Evolutionary conservation across 2,888 invertebrate genomes (phyloP).

Genomic region (Tetheella fluctuosa): DNA sequence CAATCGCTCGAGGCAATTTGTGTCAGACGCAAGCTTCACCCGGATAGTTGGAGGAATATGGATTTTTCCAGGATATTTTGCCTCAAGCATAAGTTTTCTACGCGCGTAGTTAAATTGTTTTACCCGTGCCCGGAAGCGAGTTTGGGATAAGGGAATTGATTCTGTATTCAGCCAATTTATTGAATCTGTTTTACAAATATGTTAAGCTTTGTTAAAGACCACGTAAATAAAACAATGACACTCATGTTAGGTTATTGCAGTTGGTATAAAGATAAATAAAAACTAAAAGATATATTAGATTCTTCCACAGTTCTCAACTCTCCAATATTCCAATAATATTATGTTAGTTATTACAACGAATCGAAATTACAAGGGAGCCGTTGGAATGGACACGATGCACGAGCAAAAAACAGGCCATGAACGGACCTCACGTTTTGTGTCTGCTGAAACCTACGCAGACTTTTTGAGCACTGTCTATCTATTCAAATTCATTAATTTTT

Average conservation of each 20-base stretch:
- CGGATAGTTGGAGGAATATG: slow-evolving; percentile 29
- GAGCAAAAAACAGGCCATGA: not conserved
- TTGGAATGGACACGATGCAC: not conserved
- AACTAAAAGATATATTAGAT: not conserved
- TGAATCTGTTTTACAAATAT: not conserved
- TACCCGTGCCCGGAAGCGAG: slow-evolving; percentile 15
- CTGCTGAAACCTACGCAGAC: not conserved
- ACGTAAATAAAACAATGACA: no score
- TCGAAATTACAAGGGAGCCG: not conserved
- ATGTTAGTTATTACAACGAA: not conserved
- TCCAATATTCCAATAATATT: not conserved
- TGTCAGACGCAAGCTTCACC: slow-evolving; percentile 35
- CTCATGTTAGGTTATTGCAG: no score
- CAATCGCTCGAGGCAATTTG: slow-evolving; percentile 49
- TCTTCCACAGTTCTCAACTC: not conserved
- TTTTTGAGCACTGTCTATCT: no score
- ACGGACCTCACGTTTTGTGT: not conserved
- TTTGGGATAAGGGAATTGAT: slow-evolving; percentile 21
- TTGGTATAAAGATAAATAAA: no score
- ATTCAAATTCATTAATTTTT: no score
- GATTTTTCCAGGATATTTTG: slow-evolving; percentile 27
- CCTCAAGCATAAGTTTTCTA: slow-evolving; percentile 33
- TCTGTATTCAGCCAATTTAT: slow-evolving; percentile 7
- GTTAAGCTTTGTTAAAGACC: not conserved
- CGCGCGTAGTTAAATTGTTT: slow-evolving; percentile 32